Evolutionary conservation across 2,113 vertebrate genomes (phyloP), one percentile per base, ranked within the genome.

Genomic region (Acrocephalus kingi): DNA sequence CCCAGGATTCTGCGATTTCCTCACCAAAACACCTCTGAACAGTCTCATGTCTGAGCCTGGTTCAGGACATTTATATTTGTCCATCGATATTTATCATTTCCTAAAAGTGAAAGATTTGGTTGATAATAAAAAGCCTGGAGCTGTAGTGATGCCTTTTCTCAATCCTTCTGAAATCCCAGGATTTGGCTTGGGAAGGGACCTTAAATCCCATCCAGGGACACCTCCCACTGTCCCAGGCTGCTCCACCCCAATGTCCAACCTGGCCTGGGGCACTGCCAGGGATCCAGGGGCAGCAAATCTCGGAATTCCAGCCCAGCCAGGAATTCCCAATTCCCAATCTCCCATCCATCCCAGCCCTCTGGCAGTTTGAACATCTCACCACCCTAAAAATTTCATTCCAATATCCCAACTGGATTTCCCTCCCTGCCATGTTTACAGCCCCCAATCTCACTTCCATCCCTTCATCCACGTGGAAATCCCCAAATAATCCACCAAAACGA

Each of bases 401-500:
- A 22, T 14, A 58, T 13, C 56, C 46, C 39, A 37, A 1, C 11
- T 14, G 5, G 33, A 17, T 27, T 3, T 21, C n/a, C 41, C 59
- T 39, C 19, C 59, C n/a, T 18, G 27, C 3, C 24, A 0, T 1
- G 27, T 22, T 43, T 4, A 46, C 62, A 64, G 51, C 43, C n/a
- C 46, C 41, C 56, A 10, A 1, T 4, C 15, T 45, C 39, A 24
- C 23, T 21, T 30, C 54, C 20, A 21, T 17, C 15, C 27, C 27
- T 2, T 6, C 13, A 19, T 4, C 14, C 35, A 9, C 3, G 1
- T 6, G 12, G 48, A 73, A 68, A 63, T 1, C 13, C 5, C 20
- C n/a, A 75, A 39, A 71, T 11, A 61, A 46, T 1, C 41, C 23
- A 2, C 1, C 49, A 49, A 37, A 22, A 4, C 4, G 0, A 4